phyloP scores from a whole-genome alignment of 2,113 vertebrate genomes.

The Eurypyga helias region DNA sequence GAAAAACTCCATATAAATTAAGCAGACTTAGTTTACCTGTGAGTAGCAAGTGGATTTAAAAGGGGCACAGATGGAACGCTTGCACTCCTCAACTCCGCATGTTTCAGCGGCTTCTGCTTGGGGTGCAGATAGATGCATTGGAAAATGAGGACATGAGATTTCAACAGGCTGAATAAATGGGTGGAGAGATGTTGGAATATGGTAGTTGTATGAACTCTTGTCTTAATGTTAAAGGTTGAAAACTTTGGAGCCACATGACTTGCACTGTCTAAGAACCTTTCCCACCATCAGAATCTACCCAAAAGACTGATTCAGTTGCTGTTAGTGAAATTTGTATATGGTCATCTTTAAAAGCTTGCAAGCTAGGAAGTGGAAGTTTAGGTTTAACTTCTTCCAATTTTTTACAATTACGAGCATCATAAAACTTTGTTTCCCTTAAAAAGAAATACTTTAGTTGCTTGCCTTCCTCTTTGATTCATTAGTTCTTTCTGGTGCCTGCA shows the following conservation, averaged over 20 bases:
- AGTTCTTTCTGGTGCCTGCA: background rate
- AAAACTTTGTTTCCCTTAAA: background rate
- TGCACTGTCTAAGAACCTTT: background rate
- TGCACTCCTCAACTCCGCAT: background rate
- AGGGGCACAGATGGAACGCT: background rate
- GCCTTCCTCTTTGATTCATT: background rate
- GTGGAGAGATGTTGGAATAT: background rate
- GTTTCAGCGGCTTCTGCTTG: background rate
- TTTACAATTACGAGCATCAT: background rate
- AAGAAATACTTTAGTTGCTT: background rate
- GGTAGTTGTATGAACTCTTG: fast-evolving
- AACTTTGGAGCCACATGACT: background rate
- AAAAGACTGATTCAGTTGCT: background rate
- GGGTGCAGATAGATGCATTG: background rate
- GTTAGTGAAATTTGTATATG: background rate
- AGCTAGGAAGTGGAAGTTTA: background rate
- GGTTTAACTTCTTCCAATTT: background rate
- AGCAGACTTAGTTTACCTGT: fast-evolving
- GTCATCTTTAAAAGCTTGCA: background rate
- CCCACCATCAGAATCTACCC: background rate
- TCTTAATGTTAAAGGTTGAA: background rate
- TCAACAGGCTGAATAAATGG: background rate
- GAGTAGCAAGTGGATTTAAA: background rate
- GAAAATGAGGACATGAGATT: fast-evolving
- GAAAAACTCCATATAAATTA: background rate